Evolutionary conservation across 1,140 invertebrate species (phyloP).

Genomic region (Copidosoma floridanum): DNA sequence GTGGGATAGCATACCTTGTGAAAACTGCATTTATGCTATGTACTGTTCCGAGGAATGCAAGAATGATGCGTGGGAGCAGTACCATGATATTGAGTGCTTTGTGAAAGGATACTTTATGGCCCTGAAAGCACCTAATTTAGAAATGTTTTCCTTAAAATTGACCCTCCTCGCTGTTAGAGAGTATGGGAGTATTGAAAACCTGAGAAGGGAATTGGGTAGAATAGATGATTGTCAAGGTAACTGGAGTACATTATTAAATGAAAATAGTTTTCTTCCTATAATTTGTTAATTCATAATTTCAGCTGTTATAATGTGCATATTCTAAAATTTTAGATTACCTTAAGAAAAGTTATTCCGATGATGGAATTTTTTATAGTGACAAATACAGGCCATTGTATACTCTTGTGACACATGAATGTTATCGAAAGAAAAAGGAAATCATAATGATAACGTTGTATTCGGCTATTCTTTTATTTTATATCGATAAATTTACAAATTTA

Average conservation of each 20-base stretch:
- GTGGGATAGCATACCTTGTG: constrained; percentile 63
- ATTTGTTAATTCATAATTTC: neutral
- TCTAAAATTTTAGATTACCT: constrained; percentile 34
- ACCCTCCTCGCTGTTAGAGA: constrained; percentile 60
- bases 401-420: constrained; percentile 71
- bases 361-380: constrained; percentile 56
- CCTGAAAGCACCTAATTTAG: constrained; percentile 64
- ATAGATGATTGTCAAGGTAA: constrained; percentile 47
- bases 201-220: constrained; percentile 50
- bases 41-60: constrained; percentile 73
- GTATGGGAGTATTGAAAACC: constrained; percentile 51
- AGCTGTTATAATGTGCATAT: neutral
- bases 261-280: neutral
- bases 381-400: constrained; percentile 64
- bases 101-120: constrained; percentile 62
- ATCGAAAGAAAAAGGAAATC: constrained; percentile 69
- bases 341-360: constrained; percentile 45
- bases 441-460: constrained; percentile 71
- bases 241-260: no score
- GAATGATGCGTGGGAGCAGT: constrained; percentile 60
- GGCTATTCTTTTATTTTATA: constrained; percentile 65
- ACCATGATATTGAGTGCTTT: constrained; percentile 76
- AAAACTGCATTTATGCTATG: constrained; percentile 62
- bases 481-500: constrained; percentile 63
- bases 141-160: constrained; percentile 66